phyloP scores from a whole-genome alignment of 2,888 invertebrate genomes.

The Brenthis hecate region DNA sequence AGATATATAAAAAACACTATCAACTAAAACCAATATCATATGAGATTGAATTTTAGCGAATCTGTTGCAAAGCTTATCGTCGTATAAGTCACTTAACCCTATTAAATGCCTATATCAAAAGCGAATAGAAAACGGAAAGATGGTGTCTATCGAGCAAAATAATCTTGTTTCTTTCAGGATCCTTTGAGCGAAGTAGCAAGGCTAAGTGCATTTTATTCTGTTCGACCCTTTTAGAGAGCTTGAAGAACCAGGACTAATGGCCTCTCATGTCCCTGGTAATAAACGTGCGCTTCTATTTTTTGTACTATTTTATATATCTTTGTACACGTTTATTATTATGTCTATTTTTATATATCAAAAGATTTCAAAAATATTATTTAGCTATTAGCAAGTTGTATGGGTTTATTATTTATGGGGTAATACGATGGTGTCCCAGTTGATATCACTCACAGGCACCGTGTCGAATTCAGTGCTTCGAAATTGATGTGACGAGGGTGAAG shows the following conservation, averaged over 20 bases:
- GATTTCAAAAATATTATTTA: too few relatives aligned
- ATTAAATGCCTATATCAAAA: conserved; percentile 41
- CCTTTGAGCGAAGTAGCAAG: conserved; percentile 61
- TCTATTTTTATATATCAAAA: too few relatives aligned
- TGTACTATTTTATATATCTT: conserved; percentile 4
- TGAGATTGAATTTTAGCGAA: neutral
- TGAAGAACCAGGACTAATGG: conserved; percentile 36
- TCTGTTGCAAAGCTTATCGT: neutral
- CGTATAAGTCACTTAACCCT: conserved; percentile 16
- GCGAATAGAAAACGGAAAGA: conserved; percentile 45
- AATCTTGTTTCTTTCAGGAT: conserved; percentile 55
- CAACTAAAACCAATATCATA: neutral
- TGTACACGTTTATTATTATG: neutral
- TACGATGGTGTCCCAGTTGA: too few relatives aligned
- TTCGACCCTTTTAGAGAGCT: conserved; percentile 59
- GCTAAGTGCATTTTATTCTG: conserved; percentile 70
- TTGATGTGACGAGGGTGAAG: too few relatives aligned
- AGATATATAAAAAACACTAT: neutral
- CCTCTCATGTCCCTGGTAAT: conserved; percentile 16
- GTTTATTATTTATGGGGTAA: too few relatives aligned
- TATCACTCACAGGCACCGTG: too few relatives aligned
- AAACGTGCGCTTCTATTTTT: conserved; percentile 18
- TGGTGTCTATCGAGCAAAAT: conserved; percentile 56
- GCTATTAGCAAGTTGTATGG: too few relatives aligned
- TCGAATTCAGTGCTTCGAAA: too few relatives aligned